Percentiles rank a stretch among this genome's conserved stretches.
phyloP scores from a whole-genome alignment of 2,888 invertebrate species.

The Lasioglossum lativentre region DNA sequence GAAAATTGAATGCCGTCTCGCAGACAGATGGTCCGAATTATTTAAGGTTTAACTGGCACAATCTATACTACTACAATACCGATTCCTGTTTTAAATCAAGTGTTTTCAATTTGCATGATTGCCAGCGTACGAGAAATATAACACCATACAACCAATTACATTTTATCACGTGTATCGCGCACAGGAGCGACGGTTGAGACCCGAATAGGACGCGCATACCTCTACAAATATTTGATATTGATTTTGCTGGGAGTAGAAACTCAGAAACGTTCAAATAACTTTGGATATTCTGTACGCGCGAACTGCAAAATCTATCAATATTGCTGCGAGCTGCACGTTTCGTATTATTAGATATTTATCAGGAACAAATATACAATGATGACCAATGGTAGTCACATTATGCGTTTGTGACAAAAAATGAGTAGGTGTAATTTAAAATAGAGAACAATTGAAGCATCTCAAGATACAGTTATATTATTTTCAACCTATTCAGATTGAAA shows the following conservation, averaged over 20 bases:
- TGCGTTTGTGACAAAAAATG: no score
- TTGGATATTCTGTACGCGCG: conserved; percentile 50
- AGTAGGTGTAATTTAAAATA: neutral
- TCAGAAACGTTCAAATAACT: conserved; percentile 54
- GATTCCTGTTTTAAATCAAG: neutral
- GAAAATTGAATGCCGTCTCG: neutral
- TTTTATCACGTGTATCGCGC: conserved; percentile 44
- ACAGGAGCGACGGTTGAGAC: neutral
- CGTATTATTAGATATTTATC: conserved; percentile 43
- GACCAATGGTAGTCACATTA: neutral
- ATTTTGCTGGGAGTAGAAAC: conserved; percentile 43
- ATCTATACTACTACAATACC: neutral
- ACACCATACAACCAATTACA: conserved; percentile 45
- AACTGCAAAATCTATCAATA: conserved; percentile 50
- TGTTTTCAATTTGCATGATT: conserved; percentile 1
- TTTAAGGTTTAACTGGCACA: neutral
- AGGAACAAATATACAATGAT: conserved; percentile 18
- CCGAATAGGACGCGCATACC: conserved; percentile 19
- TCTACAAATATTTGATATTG: conserved; percentile 60
- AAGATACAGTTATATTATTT: no score
- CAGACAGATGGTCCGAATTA: neutral
- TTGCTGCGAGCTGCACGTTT: conserved; percentile 2
- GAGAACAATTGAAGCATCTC: no score
- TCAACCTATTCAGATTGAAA: no score
- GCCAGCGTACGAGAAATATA: neutral